phyloP scores from a whole-genome alignment of 2,113 vertebrate species.

The Oreocharis arfaki region DNA sequence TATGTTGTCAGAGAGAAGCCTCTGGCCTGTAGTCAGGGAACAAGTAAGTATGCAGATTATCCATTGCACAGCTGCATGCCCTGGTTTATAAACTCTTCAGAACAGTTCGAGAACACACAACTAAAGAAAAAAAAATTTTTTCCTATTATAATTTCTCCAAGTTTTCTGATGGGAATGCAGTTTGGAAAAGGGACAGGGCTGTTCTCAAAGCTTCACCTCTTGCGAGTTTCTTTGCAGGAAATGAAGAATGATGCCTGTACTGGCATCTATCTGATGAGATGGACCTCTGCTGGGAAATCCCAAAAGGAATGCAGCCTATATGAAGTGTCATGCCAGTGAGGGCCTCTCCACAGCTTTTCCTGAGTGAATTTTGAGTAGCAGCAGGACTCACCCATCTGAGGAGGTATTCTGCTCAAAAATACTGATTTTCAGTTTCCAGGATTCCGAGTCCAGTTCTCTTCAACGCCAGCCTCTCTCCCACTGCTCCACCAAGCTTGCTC shows the following conservation, averaged over 20 bases:
- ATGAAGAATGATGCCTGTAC: not conserved
- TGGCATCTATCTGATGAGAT: not conserved
- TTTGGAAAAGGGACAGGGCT: not conserved
- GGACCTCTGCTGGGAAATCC: not conserved
- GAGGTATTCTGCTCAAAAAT: not conserved
- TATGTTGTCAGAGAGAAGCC: slow-evolving; percentile 34
- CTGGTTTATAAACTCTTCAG: not conserved
- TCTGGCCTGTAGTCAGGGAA: slow-evolving; percentile 35
- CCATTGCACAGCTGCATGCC: slow-evolving; percentile 3
- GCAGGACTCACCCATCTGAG: not conserved
- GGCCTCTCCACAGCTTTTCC: not conserved
- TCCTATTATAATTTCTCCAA: not conserved
- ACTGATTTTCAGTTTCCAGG: not conserved
- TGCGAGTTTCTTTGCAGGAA: not conserved
- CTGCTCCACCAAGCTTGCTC: not conserved
- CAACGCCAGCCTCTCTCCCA: not conserved
- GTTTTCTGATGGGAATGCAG: not conserved
- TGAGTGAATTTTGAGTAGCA: not conserved
- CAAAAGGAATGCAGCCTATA: fast-evolving
- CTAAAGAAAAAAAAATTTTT: not conserved
- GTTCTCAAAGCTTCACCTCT: not conserved
- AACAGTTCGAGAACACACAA: not conserved
- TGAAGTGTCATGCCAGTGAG: not conserved
- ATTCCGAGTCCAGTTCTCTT: not conserved
- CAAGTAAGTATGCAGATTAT: not conserved